Evolutionary conservation across 2,797 vertebrate species (phyloP).

Genomic region (Sternotherus odoratus): DNA sequence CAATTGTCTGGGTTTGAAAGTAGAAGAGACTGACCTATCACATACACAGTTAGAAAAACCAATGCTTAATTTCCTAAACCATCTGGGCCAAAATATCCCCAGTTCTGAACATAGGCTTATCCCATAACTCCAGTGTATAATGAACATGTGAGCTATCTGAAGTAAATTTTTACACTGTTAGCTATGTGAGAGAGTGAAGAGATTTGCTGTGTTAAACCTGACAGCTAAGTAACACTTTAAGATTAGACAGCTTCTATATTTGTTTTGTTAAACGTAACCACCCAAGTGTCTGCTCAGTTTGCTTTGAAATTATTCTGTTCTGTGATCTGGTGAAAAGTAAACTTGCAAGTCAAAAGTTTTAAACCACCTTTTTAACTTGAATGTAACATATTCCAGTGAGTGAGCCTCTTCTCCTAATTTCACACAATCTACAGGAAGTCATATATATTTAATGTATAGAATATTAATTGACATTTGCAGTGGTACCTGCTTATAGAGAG

Average conservation of each 20-base stretch:
- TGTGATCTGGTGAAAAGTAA: neutral
- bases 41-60: neutral
- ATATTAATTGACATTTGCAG: neutral
- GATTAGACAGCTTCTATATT: fast-evolving
- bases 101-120: neutral
- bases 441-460: neutral
- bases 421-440: neutral
- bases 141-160: fast-evolving
- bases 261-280: neutral
- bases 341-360: neutral
- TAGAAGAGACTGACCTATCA: neutral
- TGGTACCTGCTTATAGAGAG: neutral
- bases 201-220: neutral
- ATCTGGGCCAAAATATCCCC: neutral
- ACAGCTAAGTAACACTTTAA: neutral
- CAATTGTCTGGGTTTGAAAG: neutral
- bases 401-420: neutral
- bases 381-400: neutral
- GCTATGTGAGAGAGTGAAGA: neutral
- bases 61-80: neutral
- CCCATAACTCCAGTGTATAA: neutral
- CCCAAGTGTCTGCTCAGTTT: neutral
- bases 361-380: neutral
- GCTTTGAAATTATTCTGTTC: neutral
- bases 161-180: neutral